phyloP scores from a whole-genome alignment of 2,888 invertebrate genomes.

The Dicranocentrus wangi region DNA sequence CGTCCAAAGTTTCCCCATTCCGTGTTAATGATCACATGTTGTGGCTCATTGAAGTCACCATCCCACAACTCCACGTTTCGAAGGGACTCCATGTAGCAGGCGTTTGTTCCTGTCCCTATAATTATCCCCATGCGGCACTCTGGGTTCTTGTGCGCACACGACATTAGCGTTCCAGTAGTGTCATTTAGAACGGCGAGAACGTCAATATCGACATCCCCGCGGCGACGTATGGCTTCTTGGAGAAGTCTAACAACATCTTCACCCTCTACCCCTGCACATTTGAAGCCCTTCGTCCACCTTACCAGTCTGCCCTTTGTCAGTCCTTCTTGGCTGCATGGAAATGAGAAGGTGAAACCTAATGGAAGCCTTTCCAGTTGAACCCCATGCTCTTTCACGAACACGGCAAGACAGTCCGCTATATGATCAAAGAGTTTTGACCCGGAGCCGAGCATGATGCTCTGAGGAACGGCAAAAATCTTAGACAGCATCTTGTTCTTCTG shows the following conservation, averaged over 20 bases:
- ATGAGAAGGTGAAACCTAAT: slow-evolving; percentile 97
- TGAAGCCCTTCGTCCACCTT: slow-evolving; percentile 97
- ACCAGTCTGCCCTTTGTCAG: slow-evolving; percentile 89
- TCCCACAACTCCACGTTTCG: slow-evolving; percentile 88
- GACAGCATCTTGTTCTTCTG: slow-evolving; percentile 84
- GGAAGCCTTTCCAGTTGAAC: slow-evolving; percentile 86
- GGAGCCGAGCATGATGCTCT: slow-evolving; percentile 93
- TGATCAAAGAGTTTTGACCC: slow-evolving; percentile 91
- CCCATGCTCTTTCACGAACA: slow-evolving; percentile 90
- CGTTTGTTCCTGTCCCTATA: slow-evolving; percentile 91
- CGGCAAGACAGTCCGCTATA: slow-evolving; percentile 93
- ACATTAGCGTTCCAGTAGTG: slow-evolving; percentile 76
- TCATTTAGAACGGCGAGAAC: slow-evolving; percentile 72
- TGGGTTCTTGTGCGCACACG: slow-evolving; percentile 78
- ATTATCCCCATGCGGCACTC: slow-evolving; percentile 78
- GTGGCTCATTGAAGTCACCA: slow-evolving; percentile 77
- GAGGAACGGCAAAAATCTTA: slow-evolving; percentile 97
- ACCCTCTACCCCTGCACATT: slow-evolving; percentile 91
- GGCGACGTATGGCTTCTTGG: slow-evolving; percentile 89
- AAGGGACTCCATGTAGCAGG: slow-evolving; percentile 93
- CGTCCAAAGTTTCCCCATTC: slow-evolving; percentile 99
- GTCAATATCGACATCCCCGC: slow-evolving; percentile 77
- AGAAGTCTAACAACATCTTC: slow-evolving; percentile 92
- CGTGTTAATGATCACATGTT: slow-evolving; percentile 76
- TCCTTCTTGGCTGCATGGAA: slow-evolving; percentile 90